These are phyloP conservation scores for Toxotes jaculatrix DNA, from an alignment of 2,113 vertebrate genomes.

Conservation along the genomic window DNA sequence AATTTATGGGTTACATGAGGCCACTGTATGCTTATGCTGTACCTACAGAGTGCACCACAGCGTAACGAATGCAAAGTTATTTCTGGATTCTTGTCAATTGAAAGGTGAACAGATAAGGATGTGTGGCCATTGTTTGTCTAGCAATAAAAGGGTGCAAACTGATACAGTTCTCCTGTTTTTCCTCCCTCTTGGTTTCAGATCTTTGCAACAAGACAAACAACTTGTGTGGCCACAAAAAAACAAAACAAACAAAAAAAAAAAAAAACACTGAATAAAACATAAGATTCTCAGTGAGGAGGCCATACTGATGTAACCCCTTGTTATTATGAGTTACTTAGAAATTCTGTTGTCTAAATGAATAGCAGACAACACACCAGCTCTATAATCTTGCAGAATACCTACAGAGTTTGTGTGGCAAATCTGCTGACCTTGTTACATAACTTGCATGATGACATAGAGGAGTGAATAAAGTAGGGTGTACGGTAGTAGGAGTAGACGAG, in stretches of 20 bases:
- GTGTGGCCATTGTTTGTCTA: background rate
- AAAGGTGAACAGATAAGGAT: conserved; percentile 1
- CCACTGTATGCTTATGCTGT: background rate
- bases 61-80: conserved; percentile 18
- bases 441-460: conserved; percentile 25
- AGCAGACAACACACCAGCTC: conserved; percentile 5
- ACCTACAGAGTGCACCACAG: background rate
- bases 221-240: background rate
- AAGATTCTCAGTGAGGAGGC: conserved; percentile 31
- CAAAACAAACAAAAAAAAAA: background rate
- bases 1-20: background rate
- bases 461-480: conserved; percentile 27
- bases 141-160: background rate
- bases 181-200: conserved; percentile 2
- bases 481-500: conserved; percentile 18
- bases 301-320: conserved; percentile 44
- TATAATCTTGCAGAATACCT: conserved; percentile 33
- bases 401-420: conserved; percentile 12
- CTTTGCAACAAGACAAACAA: conserved; percentile 21
- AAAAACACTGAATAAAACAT: conserved; percentile 66
- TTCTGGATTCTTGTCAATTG: background rate
- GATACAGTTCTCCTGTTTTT: conserved; percentile 1
- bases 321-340: conserved; percentile 35
- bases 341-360: conserved; percentile 42
- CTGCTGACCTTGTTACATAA: conserved; percentile 48